These are phyloP conservation scores for Dryoscopus gambensis DNA, from an alignment of 2,113 vertebrate genomes.

Conservation along the genomic window DNA sequence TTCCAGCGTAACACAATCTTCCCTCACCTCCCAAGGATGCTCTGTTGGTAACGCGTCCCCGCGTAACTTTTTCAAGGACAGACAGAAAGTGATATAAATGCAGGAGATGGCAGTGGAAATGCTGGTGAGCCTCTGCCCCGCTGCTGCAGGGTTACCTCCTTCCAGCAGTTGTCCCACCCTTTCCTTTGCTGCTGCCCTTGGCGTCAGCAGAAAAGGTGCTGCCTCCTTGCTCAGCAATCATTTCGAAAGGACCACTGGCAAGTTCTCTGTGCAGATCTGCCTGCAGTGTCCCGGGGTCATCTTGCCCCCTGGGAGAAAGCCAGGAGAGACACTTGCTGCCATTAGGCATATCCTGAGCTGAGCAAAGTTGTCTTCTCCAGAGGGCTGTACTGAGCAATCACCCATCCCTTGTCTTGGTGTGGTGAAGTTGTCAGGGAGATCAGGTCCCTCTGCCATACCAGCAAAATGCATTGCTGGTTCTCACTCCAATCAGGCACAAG, in stretches of 20 bases:
- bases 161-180: not conserved
- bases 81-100: not conserved
- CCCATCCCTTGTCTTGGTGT: not conserved
- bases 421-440: not conserved
- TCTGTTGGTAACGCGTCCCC: not conserved
- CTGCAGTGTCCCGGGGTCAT: conserved; percentile 10
- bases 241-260: not conserved
- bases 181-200: not conserved
- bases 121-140: not conserved
- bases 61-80: conserved; percentile 46
- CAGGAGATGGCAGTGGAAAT: not conserved
- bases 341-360: not conserved
- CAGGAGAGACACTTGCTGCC: not conserved
- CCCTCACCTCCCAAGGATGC: conserved; percentile 42
- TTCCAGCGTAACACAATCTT: conserved; percentile 54
- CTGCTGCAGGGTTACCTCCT: not conserved
- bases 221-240: conserved; percentile 34
- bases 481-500: not conserved
- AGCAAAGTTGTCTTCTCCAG: not conserved
- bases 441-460: not conserved
- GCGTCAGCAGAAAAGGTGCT: not conserved
- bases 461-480: not conserved
- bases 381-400: not conserved
- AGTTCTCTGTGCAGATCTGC: not conserved
- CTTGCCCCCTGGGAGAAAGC: conserved; percentile 8